A percentile compares a stretch with the other conserved stretches of the same genome.
These are phyloP conservation scores for Neolamprologus hecqui DNA, from an alignment of 2,113 vertebrate species.

Conservation along the genomic window DNA sequence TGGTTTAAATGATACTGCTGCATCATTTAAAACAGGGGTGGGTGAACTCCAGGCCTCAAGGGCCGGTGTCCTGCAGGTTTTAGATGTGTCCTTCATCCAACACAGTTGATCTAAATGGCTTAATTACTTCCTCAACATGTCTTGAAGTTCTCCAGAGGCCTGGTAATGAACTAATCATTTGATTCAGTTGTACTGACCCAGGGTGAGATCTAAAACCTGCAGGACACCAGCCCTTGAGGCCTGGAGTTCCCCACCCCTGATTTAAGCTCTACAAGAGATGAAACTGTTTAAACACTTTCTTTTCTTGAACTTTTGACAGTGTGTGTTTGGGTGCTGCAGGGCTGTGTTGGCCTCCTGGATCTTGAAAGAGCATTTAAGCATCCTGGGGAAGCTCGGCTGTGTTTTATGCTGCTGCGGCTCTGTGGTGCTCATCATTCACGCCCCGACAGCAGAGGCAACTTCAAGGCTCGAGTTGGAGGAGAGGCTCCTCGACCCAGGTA, in stretches of 20 bases:
- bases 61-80: background rate
- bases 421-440: slow-evolving; percentile 88
- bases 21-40: background rate
- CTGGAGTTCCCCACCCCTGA: background rate
- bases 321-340: slow-evolving; percentile 64
- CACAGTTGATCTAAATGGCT: background rate
- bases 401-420: slow-evolving; percentile 89
- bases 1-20: background rate
- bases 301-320: background rate
- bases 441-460: slow-evolving; percentile 81
- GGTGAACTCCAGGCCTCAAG: background rate
- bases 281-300: background rate
- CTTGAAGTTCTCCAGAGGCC: too few relatives aligned
- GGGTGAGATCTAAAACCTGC: background rate
- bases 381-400: slow-evolving; percentile 91
- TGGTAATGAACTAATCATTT: background rate
- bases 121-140: background rate
- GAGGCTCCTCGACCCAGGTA: slow-evolving; percentile 88
- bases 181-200: background rate
- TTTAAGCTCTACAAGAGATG: background rate
- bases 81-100: background rate
- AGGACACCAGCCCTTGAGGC: background rate
- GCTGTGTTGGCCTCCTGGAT: slow-evolving; percentile 89
- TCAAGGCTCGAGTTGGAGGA: slow-evolving; percentile 85
- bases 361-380: slow-evolving; percentile 85